A percentile compares a stretch with the other conserved stretches of the same genome.
Conservation (phyloP, 2,888 invertebrate species). For the Folsomia candida region DNA sequence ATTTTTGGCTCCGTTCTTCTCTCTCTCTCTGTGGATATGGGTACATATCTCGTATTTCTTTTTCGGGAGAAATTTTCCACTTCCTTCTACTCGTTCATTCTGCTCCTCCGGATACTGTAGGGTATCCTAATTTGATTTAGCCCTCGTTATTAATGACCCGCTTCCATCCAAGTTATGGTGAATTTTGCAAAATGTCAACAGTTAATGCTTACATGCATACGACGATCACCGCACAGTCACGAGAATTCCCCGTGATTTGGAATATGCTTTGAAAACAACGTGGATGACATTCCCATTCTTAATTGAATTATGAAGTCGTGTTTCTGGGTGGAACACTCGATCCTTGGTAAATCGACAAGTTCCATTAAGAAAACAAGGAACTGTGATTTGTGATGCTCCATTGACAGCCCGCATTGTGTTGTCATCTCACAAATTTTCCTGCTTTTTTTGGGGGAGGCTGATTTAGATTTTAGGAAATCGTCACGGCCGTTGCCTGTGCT, state of each 20-base stretch:
- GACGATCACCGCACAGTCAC: no score
- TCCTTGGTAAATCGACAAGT: not conserved
- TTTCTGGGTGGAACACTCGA: not conserved
- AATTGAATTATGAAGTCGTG: not conserved
- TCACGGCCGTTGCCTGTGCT: slow-evolving; percentile 7
- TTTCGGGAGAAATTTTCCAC: not conserved
- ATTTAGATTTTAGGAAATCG: slow-evolving; percentile 9
- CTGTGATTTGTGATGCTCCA: not conserved
- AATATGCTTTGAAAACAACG: no score
- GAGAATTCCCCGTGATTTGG: not conserved
- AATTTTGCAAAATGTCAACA: not conserved
- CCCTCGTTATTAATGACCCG: not conserved
- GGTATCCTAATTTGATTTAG: not conserved
- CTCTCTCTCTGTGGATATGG: no score
- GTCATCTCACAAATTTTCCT: not conserved
- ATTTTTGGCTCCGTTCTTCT: not conserved
- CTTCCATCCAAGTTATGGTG: no score
- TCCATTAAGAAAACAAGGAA: not conserved
- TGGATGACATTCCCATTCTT: not conserved
- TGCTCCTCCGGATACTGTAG: not conserved
- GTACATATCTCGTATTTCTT: not conserved
- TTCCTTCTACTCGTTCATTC: not conserved
- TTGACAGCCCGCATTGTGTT: not conserved
- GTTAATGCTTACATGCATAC: not conserved
- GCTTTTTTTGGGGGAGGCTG: not conserved